phyloP scores from a whole-genome alignment of 2,113 vertebrate species.

The Caracal caracal region DNA sequence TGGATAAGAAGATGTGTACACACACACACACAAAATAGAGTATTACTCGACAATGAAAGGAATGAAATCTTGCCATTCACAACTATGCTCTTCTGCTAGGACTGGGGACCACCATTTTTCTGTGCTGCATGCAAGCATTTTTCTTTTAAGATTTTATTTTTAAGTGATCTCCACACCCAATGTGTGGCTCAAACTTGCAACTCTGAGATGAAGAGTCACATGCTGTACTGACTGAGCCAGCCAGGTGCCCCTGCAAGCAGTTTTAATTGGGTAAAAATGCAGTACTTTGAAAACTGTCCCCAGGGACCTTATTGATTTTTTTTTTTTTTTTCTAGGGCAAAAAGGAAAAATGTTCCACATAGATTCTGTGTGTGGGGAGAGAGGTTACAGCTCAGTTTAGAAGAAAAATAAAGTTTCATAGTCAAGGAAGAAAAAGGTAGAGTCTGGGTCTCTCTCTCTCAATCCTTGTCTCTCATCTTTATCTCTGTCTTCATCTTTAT shows the following conservation, averaged over 20 bases:
- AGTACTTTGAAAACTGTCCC: background rate
- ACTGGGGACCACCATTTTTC: background rate
- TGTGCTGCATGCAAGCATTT: background rate
- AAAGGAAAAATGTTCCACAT: background rate
- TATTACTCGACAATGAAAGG: too few species aligned
- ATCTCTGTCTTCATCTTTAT: background rate
- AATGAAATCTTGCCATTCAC: too few species aligned
- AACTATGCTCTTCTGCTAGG: background rate
- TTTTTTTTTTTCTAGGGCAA: background rate
- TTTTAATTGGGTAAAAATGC: conserved; percentile 35
- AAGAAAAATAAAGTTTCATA: background rate
- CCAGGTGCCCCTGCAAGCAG: background rate
- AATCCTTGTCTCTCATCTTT: background rate
- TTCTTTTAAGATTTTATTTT: background rate
- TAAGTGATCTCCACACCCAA: background rate
- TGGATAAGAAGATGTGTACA: too few species aligned
- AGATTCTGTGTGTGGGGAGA: background rate
- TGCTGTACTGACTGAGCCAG: background rate
- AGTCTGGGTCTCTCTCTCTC: background rate
- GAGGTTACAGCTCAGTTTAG: background rate
- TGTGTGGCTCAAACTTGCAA: background rate
- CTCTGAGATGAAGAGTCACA: background rate
- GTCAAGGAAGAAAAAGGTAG: background rate
- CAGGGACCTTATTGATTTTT: background rate
- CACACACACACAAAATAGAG: too few species aligned